phyloP scores from a whole-genome alignment of 2,888 invertebrate species.

The Noctua comes region DNA sequence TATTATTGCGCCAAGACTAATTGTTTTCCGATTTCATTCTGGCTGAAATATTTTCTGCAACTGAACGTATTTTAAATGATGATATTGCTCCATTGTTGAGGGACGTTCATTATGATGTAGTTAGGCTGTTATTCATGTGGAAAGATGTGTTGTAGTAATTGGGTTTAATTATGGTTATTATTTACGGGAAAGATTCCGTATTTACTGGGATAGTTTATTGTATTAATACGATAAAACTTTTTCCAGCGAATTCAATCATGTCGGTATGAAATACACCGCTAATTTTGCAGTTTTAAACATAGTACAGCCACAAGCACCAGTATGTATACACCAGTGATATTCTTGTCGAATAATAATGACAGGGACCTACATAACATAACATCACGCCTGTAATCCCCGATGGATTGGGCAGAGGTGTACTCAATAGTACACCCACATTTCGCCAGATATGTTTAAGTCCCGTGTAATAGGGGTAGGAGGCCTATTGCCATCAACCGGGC shows the following conservation, averaged over 20 bases:
- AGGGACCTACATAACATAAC: not conserved
- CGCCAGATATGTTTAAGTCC: no score
- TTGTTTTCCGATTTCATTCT: constrained; percentile 85
- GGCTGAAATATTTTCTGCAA: constrained; percentile 73
- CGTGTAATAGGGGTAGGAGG: no score
- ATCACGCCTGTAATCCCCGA: not conserved
- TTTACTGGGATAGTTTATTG: not conserved
- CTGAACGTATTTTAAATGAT: constrained; percentile 75
- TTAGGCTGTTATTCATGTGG: constrained; percentile 20
- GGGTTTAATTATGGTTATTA: not conserved
- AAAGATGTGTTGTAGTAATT: not conserved
- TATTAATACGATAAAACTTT: not conserved
- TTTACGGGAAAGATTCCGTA: not conserved
- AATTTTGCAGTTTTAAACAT: not conserved
- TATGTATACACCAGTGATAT: not conserved
- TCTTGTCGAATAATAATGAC: not conserved
- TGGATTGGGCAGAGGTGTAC: not conserved
- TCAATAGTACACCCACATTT: not conserved
- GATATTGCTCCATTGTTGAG: constrained; percentile 64
- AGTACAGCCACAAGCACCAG: not conserved
- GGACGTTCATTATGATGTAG: constrained; percentile 60
- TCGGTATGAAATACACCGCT: not conserved
- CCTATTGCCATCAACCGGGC: no score
- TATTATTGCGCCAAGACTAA: constrained; percentile 83
- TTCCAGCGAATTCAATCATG: not conserved